A percentile compares a stretch with the other conserved stretches of the same genome.
Conservation (phyloP, 2,888 invertebrate species). For the Drosophila macrospina region DNA sequence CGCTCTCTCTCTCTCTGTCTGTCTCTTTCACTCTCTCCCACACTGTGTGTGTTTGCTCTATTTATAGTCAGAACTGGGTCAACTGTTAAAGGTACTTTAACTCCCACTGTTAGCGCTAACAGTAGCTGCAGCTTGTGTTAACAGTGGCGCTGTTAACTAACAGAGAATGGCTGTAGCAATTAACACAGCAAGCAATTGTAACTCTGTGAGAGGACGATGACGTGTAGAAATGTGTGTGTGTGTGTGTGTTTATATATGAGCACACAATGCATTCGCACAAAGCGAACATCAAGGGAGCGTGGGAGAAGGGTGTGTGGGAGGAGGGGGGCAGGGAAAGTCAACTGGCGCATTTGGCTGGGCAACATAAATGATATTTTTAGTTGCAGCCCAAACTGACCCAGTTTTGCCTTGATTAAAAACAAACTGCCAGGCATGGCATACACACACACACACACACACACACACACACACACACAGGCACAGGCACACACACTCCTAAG, state of each 20-base stretch:
- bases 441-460: constrained; percentile 24
- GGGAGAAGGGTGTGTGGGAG: constrained; percentile 17
- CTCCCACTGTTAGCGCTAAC: constrained; percentile 40
- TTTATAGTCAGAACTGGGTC: constrained; percentile 73
- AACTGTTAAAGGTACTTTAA: constrained; percentile 59
- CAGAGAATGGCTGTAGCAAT: constrained; percentile 47
- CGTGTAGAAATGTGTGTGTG: constrained; percentile 13
- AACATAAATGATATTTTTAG: constrained; percentile 80
- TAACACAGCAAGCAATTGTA: constrained; percentile 55
- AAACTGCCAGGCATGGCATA: constrained; percentile 66
- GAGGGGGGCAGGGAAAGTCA: constrained; percentile 64
- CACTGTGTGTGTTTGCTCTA: constrained; percentile 49
- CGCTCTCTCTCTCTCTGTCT: too few species aligned
- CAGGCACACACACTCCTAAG: constrained; percentile 48
- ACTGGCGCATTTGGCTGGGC: constrained; percentile 70
- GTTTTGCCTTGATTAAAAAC: constrained; percentile 79
- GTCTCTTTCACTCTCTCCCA: constrained; percentile 9
- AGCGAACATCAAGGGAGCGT: constrained; percentile 22
- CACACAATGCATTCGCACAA: constrained; percentile 33
- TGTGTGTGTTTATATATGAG: constrained; percentile 34
- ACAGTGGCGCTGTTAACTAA: constrained; percentile 36
- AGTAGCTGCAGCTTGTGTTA: constrained; percentile 19
- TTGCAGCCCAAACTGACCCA: constrained; percentile 76
- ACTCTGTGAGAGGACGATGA: constrained; percentile 27
- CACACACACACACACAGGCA: constrained; percentile 31